These are phyloP conservation scores for Embidobia sp. DNA, from an alignment of 2,888 invertebrate genomes.

Conservation along the genomic window DNA sequence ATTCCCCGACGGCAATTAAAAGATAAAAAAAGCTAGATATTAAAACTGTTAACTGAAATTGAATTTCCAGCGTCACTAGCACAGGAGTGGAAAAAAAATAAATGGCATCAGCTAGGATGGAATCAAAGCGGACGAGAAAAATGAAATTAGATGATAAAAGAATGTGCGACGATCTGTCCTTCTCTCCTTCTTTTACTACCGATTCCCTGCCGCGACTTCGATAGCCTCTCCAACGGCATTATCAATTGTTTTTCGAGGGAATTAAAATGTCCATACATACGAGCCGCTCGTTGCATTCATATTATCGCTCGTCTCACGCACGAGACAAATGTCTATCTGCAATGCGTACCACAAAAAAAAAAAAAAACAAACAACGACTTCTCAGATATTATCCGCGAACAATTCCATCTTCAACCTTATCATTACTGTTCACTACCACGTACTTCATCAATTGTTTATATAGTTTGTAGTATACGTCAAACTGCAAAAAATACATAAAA, in stretches of 20 bases:
- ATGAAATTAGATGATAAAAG: constrained; percentile 46
- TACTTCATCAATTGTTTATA: not conserved
- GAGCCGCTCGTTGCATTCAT: not conserved
- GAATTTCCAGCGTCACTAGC: constrained; percentile 17
- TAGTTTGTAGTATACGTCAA: no score
- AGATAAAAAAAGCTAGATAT: constrained; percentile 7
- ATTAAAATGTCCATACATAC: constrained; percentile 31
- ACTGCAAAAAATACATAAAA: no score
- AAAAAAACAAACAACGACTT: not conserved
- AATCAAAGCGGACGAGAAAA: constrained; percentile 43
- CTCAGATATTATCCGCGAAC: not conserved
- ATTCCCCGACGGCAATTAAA: not conserved
- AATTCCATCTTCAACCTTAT: constrained; percentile 20
- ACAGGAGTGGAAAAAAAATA: constrained; percentile 30
- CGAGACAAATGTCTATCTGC: not conserved
- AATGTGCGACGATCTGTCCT: constrained; percentile 24
- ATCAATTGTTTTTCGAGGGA: constrained; percentile 46
- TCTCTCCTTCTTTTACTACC: not conserved
- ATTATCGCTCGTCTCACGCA: constrained; percentile 6
- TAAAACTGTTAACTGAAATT: constrained; percentile 11
- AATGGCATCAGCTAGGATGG: constrained; percentile 26
- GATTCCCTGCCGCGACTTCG: constrained; percentile 24
- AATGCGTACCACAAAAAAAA: constrained; percentile 10
- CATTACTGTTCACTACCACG: not conserved
- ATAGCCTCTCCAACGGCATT: constrained; percentile 44